Base-by-base conservation (phyloP, 2,888 invertebrate species). In the Chydorus sphaericus region DNA sequence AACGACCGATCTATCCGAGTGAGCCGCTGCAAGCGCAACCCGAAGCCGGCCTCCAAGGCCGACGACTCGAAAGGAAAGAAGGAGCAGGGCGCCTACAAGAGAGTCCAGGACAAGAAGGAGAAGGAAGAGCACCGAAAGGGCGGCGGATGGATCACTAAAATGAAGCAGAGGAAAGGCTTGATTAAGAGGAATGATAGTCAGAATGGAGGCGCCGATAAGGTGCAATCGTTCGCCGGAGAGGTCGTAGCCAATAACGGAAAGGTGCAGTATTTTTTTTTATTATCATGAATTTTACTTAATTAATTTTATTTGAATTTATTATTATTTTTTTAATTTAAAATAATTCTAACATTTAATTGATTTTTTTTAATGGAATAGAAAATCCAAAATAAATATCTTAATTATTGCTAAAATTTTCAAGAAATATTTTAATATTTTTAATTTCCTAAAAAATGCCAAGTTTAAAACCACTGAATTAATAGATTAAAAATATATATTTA, bases 1-100 rank as follows among this genome's bases (percentile, higher is more conserved):
- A 73, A 74, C 59, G 76, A 78, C 59, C 74, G 82, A 60, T 73
- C 75, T 61, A 59, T 85, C 2, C 70, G 83, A 39, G 77, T 84
- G 0, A 72, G 75, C 39, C 63, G 75, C 5, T 26, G 55, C 18
- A 48, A 30, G 16, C 48, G 49, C 36, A 48, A 55, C 16, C 33
- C 36, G 1, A 52, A 52, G 33, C 31, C 31, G 5, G 8, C 20
- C 18, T 23, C 18, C 18, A 1, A 10, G 4, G 36, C 33, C 14
- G 33, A 36, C 10, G n/a, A 31, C 2, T 8, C 16, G 10, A n/a
- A 26, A n/a, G 51, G 31, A 4, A 29, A 50, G n/a, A 52, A 52
- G 26, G 44, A 44, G n/a, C n/a, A 23, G 8, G 44, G 44, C n/a
- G 52, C 52, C 20, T 36, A 36, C 18, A 31, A 36, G 10, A 30